phyloP scores from a whole-genome alignment of 2,113 vertebrate species.

The Tachysurus fulvidraco region DNA sequence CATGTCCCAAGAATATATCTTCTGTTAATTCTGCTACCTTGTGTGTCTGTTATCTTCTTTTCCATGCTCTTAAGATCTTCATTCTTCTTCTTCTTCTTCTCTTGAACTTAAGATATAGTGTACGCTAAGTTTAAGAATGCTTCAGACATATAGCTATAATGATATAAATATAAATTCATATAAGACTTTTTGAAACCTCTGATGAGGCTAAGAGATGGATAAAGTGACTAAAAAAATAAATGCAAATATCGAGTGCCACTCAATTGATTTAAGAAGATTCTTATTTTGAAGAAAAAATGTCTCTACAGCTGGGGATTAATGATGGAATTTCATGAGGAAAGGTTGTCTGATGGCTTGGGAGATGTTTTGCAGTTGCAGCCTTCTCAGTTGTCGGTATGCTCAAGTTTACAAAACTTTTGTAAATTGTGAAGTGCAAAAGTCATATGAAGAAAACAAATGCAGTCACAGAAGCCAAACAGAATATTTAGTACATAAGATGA shows the following conservation, averaged over 20 bases:
- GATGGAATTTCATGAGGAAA: neutral
- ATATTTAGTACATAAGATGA: neutral
- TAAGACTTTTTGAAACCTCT: conserved; percentile 12
- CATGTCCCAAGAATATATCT: conserved; percentile 23
- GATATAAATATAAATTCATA: neutral
- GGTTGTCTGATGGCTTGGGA: neutral
- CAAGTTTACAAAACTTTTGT: neutral
- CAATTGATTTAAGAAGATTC: neutral
- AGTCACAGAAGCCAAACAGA: neutral
- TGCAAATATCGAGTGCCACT: neutral
- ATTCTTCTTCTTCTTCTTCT: conserved; percentile 44
- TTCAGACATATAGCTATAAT: neutral
- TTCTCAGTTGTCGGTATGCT: neutral
- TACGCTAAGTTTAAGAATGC: neutral
- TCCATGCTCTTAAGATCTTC: conserved; percentile 43
- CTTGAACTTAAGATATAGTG: conserved; percentile 58
- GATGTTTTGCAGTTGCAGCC: neutral
- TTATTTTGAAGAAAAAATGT: neutral
- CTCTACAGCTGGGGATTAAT: neutral
- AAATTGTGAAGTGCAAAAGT: neutral
- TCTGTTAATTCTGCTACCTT: conserved; percentile 57
- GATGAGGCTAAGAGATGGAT: conserved; percentile 25
- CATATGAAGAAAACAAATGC: neutral
- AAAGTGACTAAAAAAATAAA: neutral
- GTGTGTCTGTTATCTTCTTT: conserved; percentile 50